Evolutionary conservation across 1,140 invertebrate species (phyloP).

Genomic region (Lucilia cuprina): DNA sequence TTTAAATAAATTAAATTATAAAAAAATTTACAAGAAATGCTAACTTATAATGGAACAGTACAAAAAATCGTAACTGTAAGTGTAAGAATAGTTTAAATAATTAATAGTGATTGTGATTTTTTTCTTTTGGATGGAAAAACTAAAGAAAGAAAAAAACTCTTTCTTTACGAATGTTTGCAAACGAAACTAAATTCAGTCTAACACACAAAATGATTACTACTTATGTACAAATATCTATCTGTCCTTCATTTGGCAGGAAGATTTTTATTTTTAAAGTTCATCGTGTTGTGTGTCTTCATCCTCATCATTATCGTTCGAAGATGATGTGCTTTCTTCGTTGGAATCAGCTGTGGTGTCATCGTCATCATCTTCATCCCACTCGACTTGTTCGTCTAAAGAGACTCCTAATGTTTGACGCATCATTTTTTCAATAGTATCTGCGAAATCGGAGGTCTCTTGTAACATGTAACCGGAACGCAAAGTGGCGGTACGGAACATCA

Average conservation of each 20-base stretch:
- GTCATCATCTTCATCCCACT: conserved; percentile 65
- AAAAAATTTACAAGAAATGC: conserved; percentile 4
- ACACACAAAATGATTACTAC: conserved; percentile 39
- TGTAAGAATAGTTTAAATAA: conserved; percentile 12
- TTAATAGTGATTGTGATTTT: neutral
- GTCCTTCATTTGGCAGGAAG: neutral
- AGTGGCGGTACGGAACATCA: conserved; percentile 94
- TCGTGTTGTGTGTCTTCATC: conserved; percentile 56
- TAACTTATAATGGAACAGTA: conserved; percentile 2
- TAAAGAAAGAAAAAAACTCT: neutral
- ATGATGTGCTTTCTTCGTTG: conserved; percentile 42
- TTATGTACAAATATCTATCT: neutral
- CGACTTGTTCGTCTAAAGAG: conserved; percentile 74
- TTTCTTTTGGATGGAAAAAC: neutral
- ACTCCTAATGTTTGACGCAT: conserved; percentile 85
- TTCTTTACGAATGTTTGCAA: conserved; percentile 12
- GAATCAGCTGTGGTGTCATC: conserved; percentile 48
- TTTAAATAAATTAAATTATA: conserved; percentile 1
- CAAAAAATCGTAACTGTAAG: neutral
- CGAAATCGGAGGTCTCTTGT: conserved; percentile 85
- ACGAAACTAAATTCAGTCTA: conserved; percentile 39
- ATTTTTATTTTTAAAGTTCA: conserved; percentile 48
- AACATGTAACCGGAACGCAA: conserved; percentile 88
- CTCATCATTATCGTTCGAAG: conserved; percentile 49
- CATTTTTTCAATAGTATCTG: conserved; percentile 85